Percentiles rank a stretch among this genome's conserved stretches.
Conservation (phyloP, 2,888 invertebrate species). For the Phania funesta region DNA sequence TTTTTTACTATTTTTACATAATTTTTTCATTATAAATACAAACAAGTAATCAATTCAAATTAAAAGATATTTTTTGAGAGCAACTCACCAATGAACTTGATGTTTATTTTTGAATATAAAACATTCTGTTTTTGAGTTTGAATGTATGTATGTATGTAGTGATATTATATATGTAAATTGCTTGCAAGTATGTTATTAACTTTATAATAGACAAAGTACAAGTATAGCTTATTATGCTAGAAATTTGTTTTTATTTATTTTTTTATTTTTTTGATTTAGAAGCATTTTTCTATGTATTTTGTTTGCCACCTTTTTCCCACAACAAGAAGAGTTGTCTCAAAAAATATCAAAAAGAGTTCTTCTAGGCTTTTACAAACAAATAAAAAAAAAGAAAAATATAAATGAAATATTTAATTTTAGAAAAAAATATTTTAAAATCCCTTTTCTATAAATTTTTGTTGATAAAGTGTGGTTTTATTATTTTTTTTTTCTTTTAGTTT, state of each 20-base stretch:
- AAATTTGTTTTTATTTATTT: neutral
- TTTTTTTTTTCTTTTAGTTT: constrained; percentile 55
- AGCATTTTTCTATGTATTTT: constrained; percentile 15
- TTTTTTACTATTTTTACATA: constrained; percentile 60
- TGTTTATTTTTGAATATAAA: constrained; percentile 19
- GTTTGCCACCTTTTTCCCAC: constrained; percentile 17
- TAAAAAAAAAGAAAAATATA: constrained; percentile 28
- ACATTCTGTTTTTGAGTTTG: constrained; percentile 36
- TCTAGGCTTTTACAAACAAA: constrained; percentile 81
- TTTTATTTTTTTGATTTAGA: neutral
- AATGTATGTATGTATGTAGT: constrained; percentile 14
- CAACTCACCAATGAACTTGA: constrained; percentile 47
- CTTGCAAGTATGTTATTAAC: constrained; percentile 29
- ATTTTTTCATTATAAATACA: constrained; percentile 47
- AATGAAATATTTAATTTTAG: constrained; percentile 26
- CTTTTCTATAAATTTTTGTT: constrained; percentile 30
- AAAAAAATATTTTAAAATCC: neutral
- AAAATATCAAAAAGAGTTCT: constrained; percentile 79
- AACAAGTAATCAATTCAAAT: constrained; percentile 40
- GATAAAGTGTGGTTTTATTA: constrained; percentile 3
- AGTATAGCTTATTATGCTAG: constrained; percentile 17
- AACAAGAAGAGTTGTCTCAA: constrained; percentile 74
- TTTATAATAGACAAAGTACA: constrained; percentile 15
- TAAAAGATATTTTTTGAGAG: constrained; percentile 57
- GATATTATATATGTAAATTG: constrained; percentile 2